These are phyloP conservation scores for Sebastes miniatus DNA, from an alignment of 2,797 vertebrate genomes.

Conservation along the genomic window DNA sequence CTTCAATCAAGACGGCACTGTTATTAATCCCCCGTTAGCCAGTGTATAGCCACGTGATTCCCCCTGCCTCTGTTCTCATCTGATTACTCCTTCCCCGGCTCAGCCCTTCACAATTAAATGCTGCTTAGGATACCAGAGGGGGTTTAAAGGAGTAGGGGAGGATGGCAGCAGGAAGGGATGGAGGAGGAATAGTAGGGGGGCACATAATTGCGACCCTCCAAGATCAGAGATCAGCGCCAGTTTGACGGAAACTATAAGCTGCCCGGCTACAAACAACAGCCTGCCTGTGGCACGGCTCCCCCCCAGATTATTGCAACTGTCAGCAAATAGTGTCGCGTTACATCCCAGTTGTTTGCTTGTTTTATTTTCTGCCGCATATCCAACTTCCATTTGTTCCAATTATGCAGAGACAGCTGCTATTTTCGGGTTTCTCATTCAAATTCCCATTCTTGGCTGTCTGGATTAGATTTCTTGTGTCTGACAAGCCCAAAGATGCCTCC, in stretches of 20 bases:
- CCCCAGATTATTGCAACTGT: slow-evolving; percentile 57
- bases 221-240: slow-evolving; percentile 62
- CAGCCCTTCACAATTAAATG: slow-evolving; percentile 82
- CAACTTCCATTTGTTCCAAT: slow-evolving; percentile 77
- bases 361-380: slow-evolving; percentile 59
- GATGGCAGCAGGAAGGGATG: slow-evolving; percentile 52
- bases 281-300: slow-evolving; percentile 41
- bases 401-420: slow-evolving; percentile 71
- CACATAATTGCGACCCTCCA: slow-evolving; percentile 71
- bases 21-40: slow-evolving; percentile 78
- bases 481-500: slow-evolving; percentile 72
- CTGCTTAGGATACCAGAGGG: slow-evolving; percentile 74
- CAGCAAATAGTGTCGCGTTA: slow-evolving; percentile 67
- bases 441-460: slow-evolving; percentile 58
- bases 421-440: slow-evolving; percentile 61
- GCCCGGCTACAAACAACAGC: slow-evolving; percentile 60
- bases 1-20: slow-evolving; percentile 75
- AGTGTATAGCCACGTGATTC: slow-evolving; percentile 72
- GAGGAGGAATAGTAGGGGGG: slow-evolving; percentile 44
- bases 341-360: slow-evolving; percentile 60
- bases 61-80: slow-evolving; percentile 74
- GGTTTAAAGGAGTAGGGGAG: slow-evolving; percentile 54
- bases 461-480: slow-evolving; percentile 65
- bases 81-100: slow-evolving; percentile 81
- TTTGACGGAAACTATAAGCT: slow-evolving; percentile 68